Evolutionary conservation across 2,797 vertebrate species (phyloP), one percentile per base, ranked within the genome.

Genomic region (Pantherophis vulpinus): DNA sequence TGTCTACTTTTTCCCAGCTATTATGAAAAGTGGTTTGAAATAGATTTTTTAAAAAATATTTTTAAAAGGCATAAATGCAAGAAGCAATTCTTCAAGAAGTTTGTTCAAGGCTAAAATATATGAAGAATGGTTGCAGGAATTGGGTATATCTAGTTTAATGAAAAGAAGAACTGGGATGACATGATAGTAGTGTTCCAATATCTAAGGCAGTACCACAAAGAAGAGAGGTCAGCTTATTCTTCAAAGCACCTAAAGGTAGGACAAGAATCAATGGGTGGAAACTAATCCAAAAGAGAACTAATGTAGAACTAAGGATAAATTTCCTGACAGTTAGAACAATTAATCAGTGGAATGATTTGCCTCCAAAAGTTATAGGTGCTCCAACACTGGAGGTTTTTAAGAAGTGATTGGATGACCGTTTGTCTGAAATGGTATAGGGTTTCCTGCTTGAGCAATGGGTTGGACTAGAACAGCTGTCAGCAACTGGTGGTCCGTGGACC

Each of bases 41-140:
- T 93, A 3, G 37, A 51, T 83, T 83, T 86, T 51, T 60, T 3
- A 74, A 63, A 32, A 74, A 9, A 16, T 18, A 74, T 37, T 74
- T 91, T 25, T 55, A 29, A 47, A 11, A 51, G 83, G 18, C 5
- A 54, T 63, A n/a, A 87, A 0, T 93, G 91, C 94, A 56, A 37
- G 59, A n/a, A 59, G 86, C 91, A 54, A 93, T 92, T 94, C 90
- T 93, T 93, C 92, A 95, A 96, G 93, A 96, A n/a, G 63, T 66
- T 66, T 66, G 11, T 66, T 66, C 29, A 66, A 66, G 29, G 29
- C 12, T 66, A 66, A 66, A 66, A 66, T n/a, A 14, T n/a, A 66
- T n/a, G 29, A 66, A 66, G 4, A 66, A 66, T 12, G 29, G 13
- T 66, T n/a, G 12, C 63, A 66, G 63, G 5, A n/a, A n/a, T 66